Percentiles rank a stretch among this genome's conserved stretches.
Evolutionary conservation across 2,797 vertebrate genomes (phyloP).

Genomic region (Falco columbarius): DNA sequence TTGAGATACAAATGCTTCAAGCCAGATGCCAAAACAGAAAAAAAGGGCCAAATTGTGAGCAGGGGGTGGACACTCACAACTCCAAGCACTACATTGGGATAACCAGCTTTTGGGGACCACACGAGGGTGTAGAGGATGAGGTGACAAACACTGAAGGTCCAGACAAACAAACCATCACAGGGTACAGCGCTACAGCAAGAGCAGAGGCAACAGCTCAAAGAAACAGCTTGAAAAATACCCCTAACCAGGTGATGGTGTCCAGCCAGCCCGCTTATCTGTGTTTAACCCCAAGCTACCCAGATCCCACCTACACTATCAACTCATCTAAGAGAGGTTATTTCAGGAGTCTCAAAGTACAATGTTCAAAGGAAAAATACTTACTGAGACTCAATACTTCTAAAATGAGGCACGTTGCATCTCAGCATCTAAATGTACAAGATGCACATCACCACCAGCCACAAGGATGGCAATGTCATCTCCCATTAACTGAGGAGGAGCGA

Average conservation of each 20-base stretch:
- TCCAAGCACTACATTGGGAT: neutral
- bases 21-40: neutral
- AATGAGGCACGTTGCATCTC: fast-evolving
- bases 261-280: neutral
- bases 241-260: neutral
- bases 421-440: neutral
- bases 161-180: neutral
- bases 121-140: fast-evolving
- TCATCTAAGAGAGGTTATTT: neutral
- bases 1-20: neutral
- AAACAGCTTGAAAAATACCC: neutral
- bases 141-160: neutral
- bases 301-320: fast-evolving
- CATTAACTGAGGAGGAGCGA: neutral
- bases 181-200: neutral
- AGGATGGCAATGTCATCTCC: neutral
- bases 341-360: neutral
- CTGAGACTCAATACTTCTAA: neutral
- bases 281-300: neutral
- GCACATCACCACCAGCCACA: neutral
- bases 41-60: neutral
- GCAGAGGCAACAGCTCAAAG: neutral
- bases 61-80: neutral
- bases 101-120: neutral
- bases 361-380: neutral